Evolutionary conservation across 2,888 invertebrate genomes (phyloP), one percentile per base, ranked within the genome.

Genomic region (Galerucella nymphaeae): DNA sequence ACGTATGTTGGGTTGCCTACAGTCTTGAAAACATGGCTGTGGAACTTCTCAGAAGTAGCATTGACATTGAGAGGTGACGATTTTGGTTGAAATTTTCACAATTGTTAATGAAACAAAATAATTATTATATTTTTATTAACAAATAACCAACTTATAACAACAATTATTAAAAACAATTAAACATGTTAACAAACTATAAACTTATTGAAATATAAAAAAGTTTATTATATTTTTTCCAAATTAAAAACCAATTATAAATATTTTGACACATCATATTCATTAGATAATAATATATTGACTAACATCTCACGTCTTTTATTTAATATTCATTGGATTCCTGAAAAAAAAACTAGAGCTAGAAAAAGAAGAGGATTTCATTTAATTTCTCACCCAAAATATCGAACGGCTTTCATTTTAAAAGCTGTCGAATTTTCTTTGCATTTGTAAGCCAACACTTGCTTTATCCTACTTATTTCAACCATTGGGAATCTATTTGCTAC

Each of bases 371-470:
- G n/a, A n/a, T n/a, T n/a, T n/a, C n/a, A n/a, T n/a, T n/a, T n/a
- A n/a, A n/a, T n/a, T n/a, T n/a, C 82, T 80, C 80, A 86, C 84
- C 85, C 84, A 76, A 85, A 86, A 81, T 90, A 92, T 88, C 92
- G 90, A 83, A 92, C 91, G 63, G 92, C 91, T 85, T 92, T 90
- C 92, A 93, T 92, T 86, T 92, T 88, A 74, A 93, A 90, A 79
- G 93, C 92, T 63, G 93, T 92, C 80, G 92, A 93, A 87, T 93
- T 93, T 86, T 93, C 93, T 87, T 93, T 93, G 86, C 93, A 93
- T 87, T 93, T 93, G 87, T 93, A 93, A 38, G 93, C 93, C 80
- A 93, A 87, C 79, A 93, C 93, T 86, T 93, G 93, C 86, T 93
- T 93, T 85, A 93, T 93, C 83, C 93, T 88, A 87, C 92, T 92